Evolutionary conservation across 2,113 vertebrate genomes (phyloP).

Genomic region (Plestiodon gilberti): DNA sequence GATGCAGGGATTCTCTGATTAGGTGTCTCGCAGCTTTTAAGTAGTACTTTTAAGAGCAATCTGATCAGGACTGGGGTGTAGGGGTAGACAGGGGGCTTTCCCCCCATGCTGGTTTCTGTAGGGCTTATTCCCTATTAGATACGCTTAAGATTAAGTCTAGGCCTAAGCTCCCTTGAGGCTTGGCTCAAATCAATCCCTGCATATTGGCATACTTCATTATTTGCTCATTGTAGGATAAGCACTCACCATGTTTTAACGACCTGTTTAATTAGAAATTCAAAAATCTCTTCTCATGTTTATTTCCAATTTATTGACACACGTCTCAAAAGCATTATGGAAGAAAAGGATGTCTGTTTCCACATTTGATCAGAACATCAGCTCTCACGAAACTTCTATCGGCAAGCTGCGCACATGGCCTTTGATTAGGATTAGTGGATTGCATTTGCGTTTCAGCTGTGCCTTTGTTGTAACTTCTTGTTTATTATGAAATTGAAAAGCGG

Average conservation of each 20-base stretch:
- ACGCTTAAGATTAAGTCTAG: no score
- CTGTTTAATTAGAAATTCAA: constrained; percentile 50
- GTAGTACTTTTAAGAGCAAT: no score
- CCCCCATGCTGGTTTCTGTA: no score
- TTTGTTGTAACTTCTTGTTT: neutral
- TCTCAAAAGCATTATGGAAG: neutral
- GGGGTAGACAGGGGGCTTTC: no score
- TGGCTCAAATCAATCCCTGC: neutral
- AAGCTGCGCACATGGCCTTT: neutral
- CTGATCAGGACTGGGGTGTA: no score
- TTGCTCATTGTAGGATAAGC: neutral
- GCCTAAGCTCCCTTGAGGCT: neutral
- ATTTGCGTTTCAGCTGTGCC: neutral
- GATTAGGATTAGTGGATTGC: neutral
- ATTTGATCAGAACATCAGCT: constrained; percentile 7
- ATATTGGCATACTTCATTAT: neutral
- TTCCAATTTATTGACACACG: neutral
- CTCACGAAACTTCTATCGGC: neutral
- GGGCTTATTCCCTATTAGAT: no score
- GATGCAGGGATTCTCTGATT: no score
- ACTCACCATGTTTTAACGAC: constrained; percentile 10
- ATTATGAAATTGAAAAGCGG: neutral
- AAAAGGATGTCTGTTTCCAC: neutral
- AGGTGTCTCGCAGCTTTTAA: no score
- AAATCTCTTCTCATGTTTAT: neutral